Percentiles rank a stretch among this genome's conserved stretches.
Evolutionary conservation across 2,888 invertebrate genomes (phyloP).

Genomic region (Epistrophella euchroma): DNA sequence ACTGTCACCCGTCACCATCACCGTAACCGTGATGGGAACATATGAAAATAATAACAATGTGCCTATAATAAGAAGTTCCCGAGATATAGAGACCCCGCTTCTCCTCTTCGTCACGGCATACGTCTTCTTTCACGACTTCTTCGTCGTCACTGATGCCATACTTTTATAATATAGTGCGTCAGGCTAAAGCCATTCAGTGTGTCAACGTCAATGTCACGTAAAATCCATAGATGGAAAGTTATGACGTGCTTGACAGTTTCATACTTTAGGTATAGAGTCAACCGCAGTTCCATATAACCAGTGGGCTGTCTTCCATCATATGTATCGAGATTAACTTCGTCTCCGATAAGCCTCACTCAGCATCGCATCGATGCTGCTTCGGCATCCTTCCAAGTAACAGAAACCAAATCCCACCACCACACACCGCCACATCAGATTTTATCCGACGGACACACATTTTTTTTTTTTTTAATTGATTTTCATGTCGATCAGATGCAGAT

Average conservation of each 20-base stretch:
- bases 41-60: constrained; percentile 64
- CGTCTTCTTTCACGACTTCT: neutral
- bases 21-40: constrained; percentile 54
- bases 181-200: constrained; percentile 59
- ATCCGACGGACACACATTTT: constrained; percentile 54
- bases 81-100: constrained; percentile 24
- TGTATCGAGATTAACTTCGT: constrained; percentile 61
- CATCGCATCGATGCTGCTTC: constrained; percentile 6
- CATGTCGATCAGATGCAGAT: constrained; percentile 68
- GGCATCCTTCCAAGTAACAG: constrained; percentile 41
- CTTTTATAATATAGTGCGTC: constrained; percentile 42
- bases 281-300: constrained; percentile 40
- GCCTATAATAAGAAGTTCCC: constrained; percentile 57
- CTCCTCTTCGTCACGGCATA: neutral
- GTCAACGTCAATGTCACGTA: constrained; percentile 74
- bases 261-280: constrained; percentile 45
- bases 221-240: constrained; percentile 73
- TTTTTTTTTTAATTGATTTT: constrained; percentile 65
- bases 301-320: constrained; percentile 36
- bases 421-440: constrained; percentile 34
- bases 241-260: constrained; percentile 71
- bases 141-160: constrained; percentile 11
- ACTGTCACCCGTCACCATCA: constrained; percentile 26
- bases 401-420: neutral
- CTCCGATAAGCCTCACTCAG: constrained; percentile 52